phyloP scores from a whole-genome alignment of 2,113 vertebrate species.

The Sturnira hondurensis region DNA sequence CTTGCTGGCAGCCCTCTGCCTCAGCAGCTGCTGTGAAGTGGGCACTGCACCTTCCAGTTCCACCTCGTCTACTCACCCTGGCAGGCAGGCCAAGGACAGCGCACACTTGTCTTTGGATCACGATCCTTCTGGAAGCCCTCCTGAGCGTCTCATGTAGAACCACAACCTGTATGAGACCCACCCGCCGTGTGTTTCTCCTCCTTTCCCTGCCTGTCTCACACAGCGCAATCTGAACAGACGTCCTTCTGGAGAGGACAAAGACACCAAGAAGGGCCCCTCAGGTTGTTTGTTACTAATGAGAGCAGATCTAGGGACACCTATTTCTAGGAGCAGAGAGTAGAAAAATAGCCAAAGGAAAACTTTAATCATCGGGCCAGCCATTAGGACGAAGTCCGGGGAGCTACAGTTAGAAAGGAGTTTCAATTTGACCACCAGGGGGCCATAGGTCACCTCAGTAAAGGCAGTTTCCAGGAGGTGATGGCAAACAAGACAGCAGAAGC shows the following conservation, averaged over 20 bases:
- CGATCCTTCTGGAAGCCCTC: not conserved
- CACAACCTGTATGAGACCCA: not conserved
- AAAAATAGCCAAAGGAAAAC: not conserved
- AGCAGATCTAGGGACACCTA: not conserved
- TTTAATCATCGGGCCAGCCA: not conserved
- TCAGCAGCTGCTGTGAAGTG: not conserved
- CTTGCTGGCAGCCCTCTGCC: not conserved
- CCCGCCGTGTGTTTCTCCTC: not conserved
- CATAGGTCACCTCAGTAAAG: not conserved
- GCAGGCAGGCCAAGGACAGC: not conserved
- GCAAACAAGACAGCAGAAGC: not conserved
- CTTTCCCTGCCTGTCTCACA: not conserved
- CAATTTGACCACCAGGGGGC: not conserved
- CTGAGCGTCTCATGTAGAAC: not conserved
- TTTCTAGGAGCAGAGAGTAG: not conserved
- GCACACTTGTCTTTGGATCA: not conserved
- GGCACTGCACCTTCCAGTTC: not conserved
- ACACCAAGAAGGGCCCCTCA: not conserved
- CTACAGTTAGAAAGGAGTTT: not conserved
- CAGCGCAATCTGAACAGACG: not conserved
- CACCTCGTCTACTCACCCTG: not conserved
- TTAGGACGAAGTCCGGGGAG: not conserved
- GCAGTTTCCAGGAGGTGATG: not conserved
- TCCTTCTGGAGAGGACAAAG: not conserved
- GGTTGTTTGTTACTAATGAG: not conserved